Base-by-base conservation (phyloP, 2,797 vertebrate species). In the Dipus sagitta region DNA sequence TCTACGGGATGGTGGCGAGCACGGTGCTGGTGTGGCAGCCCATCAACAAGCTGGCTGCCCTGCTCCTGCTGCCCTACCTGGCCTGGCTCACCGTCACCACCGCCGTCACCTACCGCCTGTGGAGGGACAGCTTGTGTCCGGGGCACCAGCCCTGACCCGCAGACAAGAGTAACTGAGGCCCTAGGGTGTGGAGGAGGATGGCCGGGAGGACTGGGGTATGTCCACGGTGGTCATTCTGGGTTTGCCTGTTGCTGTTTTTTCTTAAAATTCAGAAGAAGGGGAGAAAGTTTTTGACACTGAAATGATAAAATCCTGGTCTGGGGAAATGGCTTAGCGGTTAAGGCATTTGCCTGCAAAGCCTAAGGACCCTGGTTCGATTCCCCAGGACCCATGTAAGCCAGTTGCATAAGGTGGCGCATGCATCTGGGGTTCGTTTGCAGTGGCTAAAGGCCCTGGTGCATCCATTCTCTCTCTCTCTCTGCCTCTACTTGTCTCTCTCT, bases 1-100 rank as follows among this genome's bases (percentile, higher is more conserved):
- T 96, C 34, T 99, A 98, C 0, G 98, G 97, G 18, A 98, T 99
- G 42, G 99, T 98, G 0, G 96, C 98, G 6, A 99, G 98, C 96
- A 99, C 97, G 0, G 96, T 98, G 95, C 97, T 98, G 96, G 99
- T 98, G 75, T 99, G 99, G 99, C 99, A 98, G 95, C 96, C 97
- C 81, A 96, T 99, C 96, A 99, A 97, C 98, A 98, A 98, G 88
- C 96, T 98, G 6, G 99, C 99, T 0, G 97, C 98, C 0, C 96
- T 99, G 96, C 98, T 99, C 87, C 97, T 99, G 98, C 96, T 98
- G 60, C 99, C 99, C 4, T 99, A 99, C 98, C 96, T 99, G 97
- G 97, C 98, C 95, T 99, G 99, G 99, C 98, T 99, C 94, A 99
- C 98, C 81, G 95, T 99, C 76, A 99, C 99, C 7, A 98, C 98